Conservation (phyloP, 2,113 vertebrate species). For the Laticauda colubrina region DNA sequence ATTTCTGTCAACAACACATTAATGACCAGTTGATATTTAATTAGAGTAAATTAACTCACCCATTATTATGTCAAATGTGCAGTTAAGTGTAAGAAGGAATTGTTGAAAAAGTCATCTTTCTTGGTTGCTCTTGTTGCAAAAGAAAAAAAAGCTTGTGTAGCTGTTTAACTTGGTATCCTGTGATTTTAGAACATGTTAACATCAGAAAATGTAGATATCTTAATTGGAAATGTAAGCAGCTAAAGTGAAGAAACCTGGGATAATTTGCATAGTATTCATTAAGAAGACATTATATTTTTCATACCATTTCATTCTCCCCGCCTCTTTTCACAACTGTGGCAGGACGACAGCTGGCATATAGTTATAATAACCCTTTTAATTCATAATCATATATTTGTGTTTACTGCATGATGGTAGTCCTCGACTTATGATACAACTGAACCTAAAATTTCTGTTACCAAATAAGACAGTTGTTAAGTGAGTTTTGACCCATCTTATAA, state of each 20-base stretch:
- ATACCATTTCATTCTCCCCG: not conserved
- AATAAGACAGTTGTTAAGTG: not conserved
- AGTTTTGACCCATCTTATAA: not conserved
- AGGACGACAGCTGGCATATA: not conserved
- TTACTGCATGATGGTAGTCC: not conserved
- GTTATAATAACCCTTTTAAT: not conserved
- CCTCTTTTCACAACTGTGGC: not conserved
- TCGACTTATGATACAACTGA: not conserved
- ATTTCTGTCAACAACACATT: slow-evolving; percentile 24
- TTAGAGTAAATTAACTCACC: slow-evolving; percentile 22
- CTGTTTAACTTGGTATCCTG: not conserved
- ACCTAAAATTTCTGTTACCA: not conserved
- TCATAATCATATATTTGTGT: not conserved
- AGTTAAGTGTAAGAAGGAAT: not conserved
- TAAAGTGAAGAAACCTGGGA: not conserved
- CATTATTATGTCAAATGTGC: slow-evolving; percentile 27
- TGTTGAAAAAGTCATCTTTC: slow-evolving; percentile 23
- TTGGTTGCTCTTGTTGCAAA: not conserved
- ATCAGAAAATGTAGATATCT: not conserved
- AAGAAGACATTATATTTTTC: not conserved
- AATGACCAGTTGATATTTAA: slow-evolving; percentile 12
- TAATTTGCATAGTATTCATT: not conserved
- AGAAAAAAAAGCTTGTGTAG: not conserved
- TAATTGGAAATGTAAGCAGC: not conserved
- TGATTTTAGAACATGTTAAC: not conserved